These are phyloP conservation scores for Dynastes tityus DNA, from an alignment of 2,888 invertebrate species.

Conservation along the genomic window DNA sequence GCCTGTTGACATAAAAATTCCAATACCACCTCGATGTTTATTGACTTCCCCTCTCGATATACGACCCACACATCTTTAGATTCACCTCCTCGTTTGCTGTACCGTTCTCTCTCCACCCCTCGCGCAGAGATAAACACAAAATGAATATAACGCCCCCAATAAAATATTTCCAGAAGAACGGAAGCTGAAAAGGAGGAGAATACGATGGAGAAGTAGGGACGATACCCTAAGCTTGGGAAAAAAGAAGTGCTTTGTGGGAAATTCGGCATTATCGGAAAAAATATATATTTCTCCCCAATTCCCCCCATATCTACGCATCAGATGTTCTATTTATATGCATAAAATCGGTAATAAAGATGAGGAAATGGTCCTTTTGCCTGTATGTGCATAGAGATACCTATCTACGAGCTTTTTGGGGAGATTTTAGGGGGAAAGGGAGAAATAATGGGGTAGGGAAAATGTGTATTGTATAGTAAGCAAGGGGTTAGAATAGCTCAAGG, in stretches of 20 bases:
- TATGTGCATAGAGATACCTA: slow-evolving; percentile 5
- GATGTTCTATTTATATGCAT: slow-evolving; percentile 29
- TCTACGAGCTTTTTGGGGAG: not conserved
- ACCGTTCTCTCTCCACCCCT: not conserved
- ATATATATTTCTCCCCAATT: slow-evolving; percentile 6
- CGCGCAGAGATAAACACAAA: slow-evolving; percentile 7
- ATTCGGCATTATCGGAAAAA: slow-evolving; percentile 27
- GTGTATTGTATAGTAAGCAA: not conserved
- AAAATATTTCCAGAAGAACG: not conserved
- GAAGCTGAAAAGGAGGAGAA: no score
- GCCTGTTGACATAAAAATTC: not conserved
- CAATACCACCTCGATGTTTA: slow-evolving; percentile 2
- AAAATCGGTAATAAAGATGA: slow-evolving; percentile 15
- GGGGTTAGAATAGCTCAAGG: no score
- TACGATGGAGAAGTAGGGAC: no score
- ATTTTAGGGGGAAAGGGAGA: not conserved
- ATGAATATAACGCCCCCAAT: slow-evolving; percentile 20
- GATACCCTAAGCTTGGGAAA: not conserved
- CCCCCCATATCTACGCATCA: not conserved
- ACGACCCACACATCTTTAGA: not conserved
- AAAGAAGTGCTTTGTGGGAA: not conserved
- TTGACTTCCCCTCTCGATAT: not conserved
- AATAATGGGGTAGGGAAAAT: not conserved
- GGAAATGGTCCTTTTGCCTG: not conserved
- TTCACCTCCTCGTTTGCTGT: not conserved